Base-by-base conservation (phyloP, 2,797 vertebrate genomes). In the Peromyscus aztecus region DNA sequence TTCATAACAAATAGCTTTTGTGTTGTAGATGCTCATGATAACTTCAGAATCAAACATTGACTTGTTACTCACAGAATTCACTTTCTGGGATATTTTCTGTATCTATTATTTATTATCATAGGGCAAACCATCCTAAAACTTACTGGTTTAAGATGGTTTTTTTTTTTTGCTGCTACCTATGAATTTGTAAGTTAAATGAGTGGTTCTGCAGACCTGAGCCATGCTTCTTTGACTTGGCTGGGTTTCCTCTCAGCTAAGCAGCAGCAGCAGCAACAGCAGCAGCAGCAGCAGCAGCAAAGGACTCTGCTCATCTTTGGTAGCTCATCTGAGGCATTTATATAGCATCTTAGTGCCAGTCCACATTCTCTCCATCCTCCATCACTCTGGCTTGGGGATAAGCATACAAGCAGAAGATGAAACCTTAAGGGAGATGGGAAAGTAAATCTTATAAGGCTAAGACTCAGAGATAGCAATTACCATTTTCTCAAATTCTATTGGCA, bases 1-100 rank as follows among this genome's bases (percentile, higher is more conserved):
- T 96, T 98, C 80, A 77, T 90, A 83, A 96, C 57, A 43, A 49
- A n/a, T 23, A 55, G 2, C 0, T 80, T 34, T 90, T 29, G 6
- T 91, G 13, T 73, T 37, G 46, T 91, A 63, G 52, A 63, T 81
- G 46, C 37, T 65, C 27, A 4, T 40, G 85, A 71, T 37, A 92
- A 69, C 90, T 13, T 49, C 2, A 90, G 69, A 94, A 65, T 63
- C 81, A 92, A 82, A 87, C n/a, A 37, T 29, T 29, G 92, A 29
- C 34, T 29, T 40, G 88, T 80, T 40, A 29, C 9, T 85, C 9
- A 27, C 43, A 49, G 49, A 91, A n/a, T 24, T 91, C 52, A 73
- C 34, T 65, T 89, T 31, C 37, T 57, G n/a, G 82, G 27, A 93
- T 57, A 19, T 34, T 78, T 55, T 43, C 69, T 88, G 21, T 43